Percentiles rank a stretch among this genome's conserved stretches.
Conservation (phyloP, 2,888 invertebrate species). For the Tipula confusa region DNA sequence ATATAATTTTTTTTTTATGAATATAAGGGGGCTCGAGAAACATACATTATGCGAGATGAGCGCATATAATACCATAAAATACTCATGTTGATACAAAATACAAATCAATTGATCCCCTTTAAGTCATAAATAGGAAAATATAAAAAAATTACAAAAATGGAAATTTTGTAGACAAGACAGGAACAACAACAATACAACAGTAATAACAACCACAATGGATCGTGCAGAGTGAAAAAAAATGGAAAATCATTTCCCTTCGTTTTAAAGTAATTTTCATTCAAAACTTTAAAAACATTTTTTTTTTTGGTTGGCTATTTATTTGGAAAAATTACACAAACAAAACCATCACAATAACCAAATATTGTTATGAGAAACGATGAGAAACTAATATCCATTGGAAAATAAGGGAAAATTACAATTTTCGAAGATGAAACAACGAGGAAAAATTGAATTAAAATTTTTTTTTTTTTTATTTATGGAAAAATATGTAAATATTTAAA, state of each 20-base stretch:
- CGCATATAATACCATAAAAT: background rate
- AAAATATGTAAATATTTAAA: background rate
- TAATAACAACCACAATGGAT: slow-evolving; percentile 20
- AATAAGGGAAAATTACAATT: slow-evolving; percentile 3
- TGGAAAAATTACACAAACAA: background rate
- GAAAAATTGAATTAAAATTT: background rate
- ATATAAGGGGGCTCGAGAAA: background rate
- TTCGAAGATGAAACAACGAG: slow-evolving; percentile 14
- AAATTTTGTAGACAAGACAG: slow-evolving; percentile 5
- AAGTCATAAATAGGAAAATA: background rate
- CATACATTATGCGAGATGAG: background rate
- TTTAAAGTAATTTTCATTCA: slow-evolving; percentile 3
- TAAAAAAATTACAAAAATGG: background rate
- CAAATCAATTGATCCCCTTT: slow-evolving; percentile 25
- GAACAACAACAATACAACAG: background rate
- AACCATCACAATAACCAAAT: background rate
- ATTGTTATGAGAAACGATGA: background rate
- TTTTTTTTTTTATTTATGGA: background rate
- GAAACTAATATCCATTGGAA: background rate
- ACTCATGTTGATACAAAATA: slow-evolving; percentile 12
- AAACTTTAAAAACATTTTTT: background rate
- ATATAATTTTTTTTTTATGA: background rate
- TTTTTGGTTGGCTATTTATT: background rate
- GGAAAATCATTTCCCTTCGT: slow-evolving; percentile 16
- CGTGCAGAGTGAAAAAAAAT: background rate